Base-by-base conservation (phyloP, 2,888 invertebrate genomes). In the Ferrisia virgata region DNA sequence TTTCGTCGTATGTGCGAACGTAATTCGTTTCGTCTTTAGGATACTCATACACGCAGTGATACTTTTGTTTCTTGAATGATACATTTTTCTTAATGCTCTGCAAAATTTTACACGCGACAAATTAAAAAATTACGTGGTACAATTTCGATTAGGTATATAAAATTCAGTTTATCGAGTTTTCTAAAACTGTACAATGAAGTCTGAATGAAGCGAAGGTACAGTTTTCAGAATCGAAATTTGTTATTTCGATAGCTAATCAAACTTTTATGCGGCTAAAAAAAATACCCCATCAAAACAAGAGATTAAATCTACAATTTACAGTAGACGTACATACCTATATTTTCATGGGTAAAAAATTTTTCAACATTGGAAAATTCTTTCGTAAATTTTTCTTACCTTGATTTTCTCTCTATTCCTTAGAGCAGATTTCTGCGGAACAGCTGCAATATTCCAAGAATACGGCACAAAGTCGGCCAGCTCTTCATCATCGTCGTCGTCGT, bases 1-100 rank as follows among this genome's bases (percentile, higher is more conserved):
- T 40, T n/a, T 58, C 36, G 25, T 84, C 79, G 64, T 79, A 85
- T 25, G 22, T 43, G 9, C 85, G 86, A 18, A 85, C 25, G 22
- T 85, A 85, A 25, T 90, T 86, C 89, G 88, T 87, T 53, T 91
- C 91, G 89, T 94, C 94, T 87, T 93, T 92, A 79, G 95, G 95
- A 89, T 95, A 95, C 89, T 95, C 94, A 89, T 94, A 95, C 85
- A 95, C 94, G 88, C 94, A 94, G 89, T 94, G 94, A 89, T 94
- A 94, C 88, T 93, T 93, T 89, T 94, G 94, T 82, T 94, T 93
- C 88, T 95, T 94, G 90, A 95, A 95, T 89, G 93, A 93, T 78
- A 95, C 95, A 86, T 91, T 92, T 88, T 93, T 93, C 89, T 93
- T 93, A 40, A 88, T 86, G 86, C 88, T 86, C 92, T 92, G 88